Conservation (phyloP, 2,113 vertebrate genomes). For the Urocolius indicus region DNA sequence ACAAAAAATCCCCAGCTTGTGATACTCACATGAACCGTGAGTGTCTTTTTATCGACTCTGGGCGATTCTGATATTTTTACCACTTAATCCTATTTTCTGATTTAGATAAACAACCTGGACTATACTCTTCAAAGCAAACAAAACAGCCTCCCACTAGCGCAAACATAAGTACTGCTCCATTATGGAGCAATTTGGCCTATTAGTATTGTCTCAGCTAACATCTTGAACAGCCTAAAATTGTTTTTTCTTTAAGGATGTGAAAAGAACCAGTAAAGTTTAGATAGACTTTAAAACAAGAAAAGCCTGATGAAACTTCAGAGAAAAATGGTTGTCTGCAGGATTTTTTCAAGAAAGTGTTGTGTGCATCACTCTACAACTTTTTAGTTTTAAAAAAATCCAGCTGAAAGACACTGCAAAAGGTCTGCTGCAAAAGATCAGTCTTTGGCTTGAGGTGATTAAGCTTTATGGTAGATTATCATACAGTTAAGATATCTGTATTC, state of each 20-base stretch:
- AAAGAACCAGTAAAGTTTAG: background rate
- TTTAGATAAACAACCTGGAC: background rate
- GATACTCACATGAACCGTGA: background rate
- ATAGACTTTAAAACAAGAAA: background rate
- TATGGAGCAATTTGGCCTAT: rapidly evolving
- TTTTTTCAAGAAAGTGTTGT: background rate
- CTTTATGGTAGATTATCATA: background rate
- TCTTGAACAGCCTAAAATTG: background rate
- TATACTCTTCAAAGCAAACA: background rate
- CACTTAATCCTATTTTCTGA: background rate
- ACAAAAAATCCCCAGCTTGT: background rate
- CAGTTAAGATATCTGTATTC: background rate
- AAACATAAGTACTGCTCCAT: background rate
- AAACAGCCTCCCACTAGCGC: background rate
- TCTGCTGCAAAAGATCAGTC: background rate
- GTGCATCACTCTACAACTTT: background rate
- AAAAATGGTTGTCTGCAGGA: background rate
- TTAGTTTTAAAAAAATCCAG: background rate
- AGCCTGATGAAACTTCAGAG: background rate
- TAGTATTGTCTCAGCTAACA: background rate
- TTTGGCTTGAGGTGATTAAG: background rate
- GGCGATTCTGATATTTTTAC: background rate
- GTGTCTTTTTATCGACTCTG: background rate
- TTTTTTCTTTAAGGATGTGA: background rate
- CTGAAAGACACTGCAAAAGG: background rate